phyloP scores from a whole-genome alignment of 1,140 invertebrate genomes.

The silkworm (Bombyx mori) region ASM3026992v2 NC_085119.1:9730501-9731000 shows the following conservation, averaged over 20 bases:
- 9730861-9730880: slow-evolving; percentile 71
- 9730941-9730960: slow-evolving; percentile 67
- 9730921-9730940: slow-evolving; percentile 46
- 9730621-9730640: slow-evolving; percentile 54
- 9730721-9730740: slow-evolving; percentile 12
- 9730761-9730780: slow-evolving; percentile 48
- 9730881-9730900: slow-evolving; percentile 69
- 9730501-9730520: background rate
- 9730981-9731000: slow-evolving; percentile 63
- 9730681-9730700: slow-evolving; percentile 40
- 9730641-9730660: slow-evolving; percentile 68
- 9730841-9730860: slow-evolving; percentile 71
- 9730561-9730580: slow-evolving; percentile 64
- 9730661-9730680: slow-evolving; percentile 42
- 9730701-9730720: slow-evolving; percentile 32
- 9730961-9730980: slow-evolving; percentile 62
- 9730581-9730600: slow-evolving; percentile 52
- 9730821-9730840: slow-evolving; percentile 71
- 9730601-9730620: slow-evolving; percentile 51
- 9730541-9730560: slow-evolving; percentile 59
- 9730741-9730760: slow-evolving; percentile 34
- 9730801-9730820: slow-evolving; percentile 69
- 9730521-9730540: slow-evolving; percentile 2
- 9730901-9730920: slow-evolving; percentile 56
- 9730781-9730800: slow-evolving; percentile 68